These are phyloP conservation scores for Cololabis saira DNA, from an alignment of 2,113 vertebrate species.

Conservation along the genomic window DNA sequence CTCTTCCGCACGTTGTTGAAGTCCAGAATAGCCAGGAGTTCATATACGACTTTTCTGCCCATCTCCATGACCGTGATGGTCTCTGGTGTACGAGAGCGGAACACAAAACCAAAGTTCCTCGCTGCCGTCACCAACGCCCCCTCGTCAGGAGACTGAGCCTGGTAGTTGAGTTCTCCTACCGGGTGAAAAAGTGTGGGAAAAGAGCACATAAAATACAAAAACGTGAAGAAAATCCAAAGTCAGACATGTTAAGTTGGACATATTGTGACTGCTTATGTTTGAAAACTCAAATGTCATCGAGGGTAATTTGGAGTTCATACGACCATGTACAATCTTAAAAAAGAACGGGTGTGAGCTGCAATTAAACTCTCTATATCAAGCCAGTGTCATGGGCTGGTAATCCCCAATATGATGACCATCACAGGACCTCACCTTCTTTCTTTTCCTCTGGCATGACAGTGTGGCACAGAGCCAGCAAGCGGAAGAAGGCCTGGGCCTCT, in stretches of 20 bases:
- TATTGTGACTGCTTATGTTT: no score
- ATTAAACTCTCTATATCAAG: no score
- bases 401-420: not conserved
- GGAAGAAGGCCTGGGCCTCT: slow-evolving; percentile 86
- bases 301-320: no score
- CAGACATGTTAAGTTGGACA: no score
- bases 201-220: no score
- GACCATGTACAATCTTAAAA: no score
- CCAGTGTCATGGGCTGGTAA: no score
- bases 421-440: slow-evolving; percentile 83
- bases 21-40: slow-evolving; percentile 92
- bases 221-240: no score
- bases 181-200: not conserved
- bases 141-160: slow-evolving; percentile 97
- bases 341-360: no score
- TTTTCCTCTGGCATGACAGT: slow-evolving; percentile 96
- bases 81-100: slow-evolving; percentile 89
- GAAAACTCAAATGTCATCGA: no score
- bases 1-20: slow-evolving; percentile 94
- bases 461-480: slow-evolving; percentile 91
- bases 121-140: slow-evolving; percentile 95
- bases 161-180: slow-evolving; percentile 88
- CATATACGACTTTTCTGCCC: slow-evolving; percentile 84
- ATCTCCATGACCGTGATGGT: slow-evolving; percentile 88
- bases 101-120: slow-evolving; percentile 95